Conservation (phyloP, 1,140 invertebrate genomes). For the Agraylea sexmaculata region DNA sequence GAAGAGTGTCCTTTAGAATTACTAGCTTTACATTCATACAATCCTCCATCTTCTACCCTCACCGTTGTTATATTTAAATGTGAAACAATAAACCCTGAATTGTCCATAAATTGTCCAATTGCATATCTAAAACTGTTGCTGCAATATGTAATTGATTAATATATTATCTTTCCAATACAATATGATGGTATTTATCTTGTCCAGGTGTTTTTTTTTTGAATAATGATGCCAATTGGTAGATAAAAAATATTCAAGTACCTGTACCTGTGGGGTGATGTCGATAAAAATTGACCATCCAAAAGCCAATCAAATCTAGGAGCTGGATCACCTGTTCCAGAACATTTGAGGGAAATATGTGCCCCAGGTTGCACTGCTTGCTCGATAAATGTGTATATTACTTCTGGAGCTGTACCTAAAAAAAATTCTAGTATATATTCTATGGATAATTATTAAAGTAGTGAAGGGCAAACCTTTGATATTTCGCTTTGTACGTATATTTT, state of each 20-base stretch:
- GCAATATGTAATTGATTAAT: no score
- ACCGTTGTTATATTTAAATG: constrained; percentile 69
- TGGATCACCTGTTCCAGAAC: constrained; percentile 77
- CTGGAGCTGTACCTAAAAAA: constrained; percentile 54
- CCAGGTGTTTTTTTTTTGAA: no score
- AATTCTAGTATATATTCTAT: neutral
- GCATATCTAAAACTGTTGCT: constrained; percentile 38
- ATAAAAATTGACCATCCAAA: constrained; percentile 26
- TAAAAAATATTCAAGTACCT: neutral
- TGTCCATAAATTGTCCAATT: constrained; percentile 57
- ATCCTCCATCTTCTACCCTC: constrained; percentile 63
- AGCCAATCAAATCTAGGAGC: constrained; percentile 48
- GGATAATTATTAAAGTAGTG: neutral
- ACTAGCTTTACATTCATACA: constrained; percentile 68
- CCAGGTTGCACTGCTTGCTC: constrained; percentile 73
- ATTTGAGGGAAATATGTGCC: constrained; percentile 68
- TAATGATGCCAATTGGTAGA: neutral
- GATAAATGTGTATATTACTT: constrained; percentile 70
- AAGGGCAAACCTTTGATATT: constrained; percentile 8
- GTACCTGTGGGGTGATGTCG: constrained; percentile 14
- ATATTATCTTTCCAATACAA: constrained; percentile 63
- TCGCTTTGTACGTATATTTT: constrained; percentile 6
- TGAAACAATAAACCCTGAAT: constrained; percentile 62
- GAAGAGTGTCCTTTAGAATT: constrained; percentile 59
- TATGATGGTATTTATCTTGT: no score